Conservation (phyloP, 2,888 invertebrate species). For the Scaptodrosophila latifasciaeformis region DNA sequence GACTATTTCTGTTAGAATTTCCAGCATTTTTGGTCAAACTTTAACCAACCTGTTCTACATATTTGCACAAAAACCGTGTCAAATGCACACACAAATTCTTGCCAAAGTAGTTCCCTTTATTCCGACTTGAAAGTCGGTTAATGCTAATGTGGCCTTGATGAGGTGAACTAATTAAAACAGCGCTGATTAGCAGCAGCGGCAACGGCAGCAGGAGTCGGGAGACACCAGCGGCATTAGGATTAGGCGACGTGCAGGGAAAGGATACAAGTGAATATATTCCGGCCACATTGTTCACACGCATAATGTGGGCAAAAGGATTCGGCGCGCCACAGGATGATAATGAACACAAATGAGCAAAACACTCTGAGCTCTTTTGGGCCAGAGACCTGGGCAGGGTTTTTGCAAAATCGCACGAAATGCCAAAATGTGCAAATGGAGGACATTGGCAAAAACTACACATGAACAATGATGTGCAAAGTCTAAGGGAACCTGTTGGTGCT, state of each 20-base stretch:
- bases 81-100: no score
- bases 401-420: conserved; percentile 25
- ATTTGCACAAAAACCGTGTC: no score
- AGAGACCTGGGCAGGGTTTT: conserved; percentile 43
- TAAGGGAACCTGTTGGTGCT: conserved; percentile 51
- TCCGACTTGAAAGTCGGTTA: no score
- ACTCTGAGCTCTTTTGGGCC: no score
- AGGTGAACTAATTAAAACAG: conserved; percentile 58
- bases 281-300: conserved; percentile 72
- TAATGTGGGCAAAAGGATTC: conserved; percentile 59
- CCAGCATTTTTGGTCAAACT: no score
- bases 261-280: conserved; percentile 45
- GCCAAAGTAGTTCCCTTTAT: no score
- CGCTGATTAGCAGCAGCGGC: conserved; percentile 55
- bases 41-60: no score
- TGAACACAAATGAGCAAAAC: conserved; percentile 63
- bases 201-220: conserved; percentile 12
- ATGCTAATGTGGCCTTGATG: conserved; percentile 67
- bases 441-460: conserved; percentile 54
- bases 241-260: conserved; percentile 19
- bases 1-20: no score
- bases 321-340: conserved; percentile 67
- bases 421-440: conserved; percentile 51
- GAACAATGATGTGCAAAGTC: conserved; percentile 41
- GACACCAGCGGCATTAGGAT: no score